A percentile compares a stretch with the other conserved stretches of the same genome.
These are phyloP conservation scores for Platycnemis pennipes DNA, from an alignment of 2,888 invertebrate genomes.

Conservation along the genomic window DNA sequence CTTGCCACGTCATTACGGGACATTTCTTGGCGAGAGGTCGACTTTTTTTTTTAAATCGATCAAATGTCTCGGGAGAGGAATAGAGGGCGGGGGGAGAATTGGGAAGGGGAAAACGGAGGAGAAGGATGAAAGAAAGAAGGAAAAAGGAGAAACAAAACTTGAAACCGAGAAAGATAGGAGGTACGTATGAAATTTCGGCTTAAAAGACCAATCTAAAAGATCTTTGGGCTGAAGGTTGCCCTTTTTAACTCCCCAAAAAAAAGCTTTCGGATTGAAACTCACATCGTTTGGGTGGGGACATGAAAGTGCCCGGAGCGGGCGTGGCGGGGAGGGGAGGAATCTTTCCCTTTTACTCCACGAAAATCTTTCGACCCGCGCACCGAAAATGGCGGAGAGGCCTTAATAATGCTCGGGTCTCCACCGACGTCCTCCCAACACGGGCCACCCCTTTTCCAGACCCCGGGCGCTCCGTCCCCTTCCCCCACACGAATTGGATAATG, in stretches of 20 bases:
- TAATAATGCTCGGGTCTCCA: neutral
- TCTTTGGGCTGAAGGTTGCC: neutral
- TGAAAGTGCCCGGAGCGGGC: neutral
- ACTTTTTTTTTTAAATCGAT: neutral
- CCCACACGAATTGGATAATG: conserved; percentile 35
- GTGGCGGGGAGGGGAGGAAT: no score
- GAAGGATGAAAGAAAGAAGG: neutral
- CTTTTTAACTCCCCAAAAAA: neutral
- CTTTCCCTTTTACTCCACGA: neutral
- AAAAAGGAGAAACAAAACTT: neutral
- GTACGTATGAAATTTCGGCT: neutral
- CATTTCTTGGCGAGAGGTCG: neutral
- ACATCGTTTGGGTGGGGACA: neutral
- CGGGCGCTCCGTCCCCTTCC: neutral
- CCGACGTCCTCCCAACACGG: neutral
- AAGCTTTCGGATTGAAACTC: neutral
- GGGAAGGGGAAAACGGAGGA: neutral
- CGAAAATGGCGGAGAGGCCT: neutral
- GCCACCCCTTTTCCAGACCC: neutral
- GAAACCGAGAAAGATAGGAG: neutral
- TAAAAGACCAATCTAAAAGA: neutral
- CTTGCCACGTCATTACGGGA: neutral
- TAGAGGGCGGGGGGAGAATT: no score
- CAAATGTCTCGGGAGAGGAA: no score
- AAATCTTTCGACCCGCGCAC: neutral